Conservation (phyloP, 2,888 invertebrate species). For the Blomia tropicalis region DNA sequence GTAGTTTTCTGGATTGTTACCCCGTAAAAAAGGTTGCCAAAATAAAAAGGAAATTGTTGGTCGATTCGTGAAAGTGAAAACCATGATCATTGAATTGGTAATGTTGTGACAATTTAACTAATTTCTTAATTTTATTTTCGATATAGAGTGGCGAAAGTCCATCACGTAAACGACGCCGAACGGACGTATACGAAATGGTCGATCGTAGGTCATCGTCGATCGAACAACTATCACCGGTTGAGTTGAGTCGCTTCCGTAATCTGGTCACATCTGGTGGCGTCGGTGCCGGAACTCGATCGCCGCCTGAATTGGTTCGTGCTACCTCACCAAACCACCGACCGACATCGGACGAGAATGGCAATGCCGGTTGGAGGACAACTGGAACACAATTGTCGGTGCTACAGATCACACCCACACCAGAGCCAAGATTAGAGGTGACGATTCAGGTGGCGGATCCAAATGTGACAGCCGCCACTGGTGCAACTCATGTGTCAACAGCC, state of each 20-base stretch:
- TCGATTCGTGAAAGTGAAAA: no score
- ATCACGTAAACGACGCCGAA: slow-evolving; percentile 9
- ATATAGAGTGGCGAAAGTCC: slow-evolving; percentile 13
- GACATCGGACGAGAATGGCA: background rate
- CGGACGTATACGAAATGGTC: background rate
- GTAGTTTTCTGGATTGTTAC: no score
- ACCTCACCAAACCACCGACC: background rate
- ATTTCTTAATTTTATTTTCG: background rate
- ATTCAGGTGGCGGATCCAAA: background rate
- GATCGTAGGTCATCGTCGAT: background rate
- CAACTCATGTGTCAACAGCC: background rate
- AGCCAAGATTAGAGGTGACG: slow-evolving; percentile 2
- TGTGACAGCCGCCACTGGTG: background rate
- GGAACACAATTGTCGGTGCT: background rate
- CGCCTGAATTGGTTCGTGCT: slow-evolving; percentile 5
- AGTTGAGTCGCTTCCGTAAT: background rate
- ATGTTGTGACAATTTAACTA: no score
- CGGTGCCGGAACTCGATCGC: background rate
- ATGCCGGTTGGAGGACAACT: background rate
- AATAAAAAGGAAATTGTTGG: no score
- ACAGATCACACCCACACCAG: slow-evolving; percentile 3
- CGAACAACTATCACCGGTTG: background rate
- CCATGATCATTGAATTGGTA: no score
- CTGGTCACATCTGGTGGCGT: background rate
- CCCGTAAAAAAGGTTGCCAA: no score